Evolutionary conservation across 2,797 vertebrate genomes (phyloP).

Genomic region (Anas capensis): DNA sequence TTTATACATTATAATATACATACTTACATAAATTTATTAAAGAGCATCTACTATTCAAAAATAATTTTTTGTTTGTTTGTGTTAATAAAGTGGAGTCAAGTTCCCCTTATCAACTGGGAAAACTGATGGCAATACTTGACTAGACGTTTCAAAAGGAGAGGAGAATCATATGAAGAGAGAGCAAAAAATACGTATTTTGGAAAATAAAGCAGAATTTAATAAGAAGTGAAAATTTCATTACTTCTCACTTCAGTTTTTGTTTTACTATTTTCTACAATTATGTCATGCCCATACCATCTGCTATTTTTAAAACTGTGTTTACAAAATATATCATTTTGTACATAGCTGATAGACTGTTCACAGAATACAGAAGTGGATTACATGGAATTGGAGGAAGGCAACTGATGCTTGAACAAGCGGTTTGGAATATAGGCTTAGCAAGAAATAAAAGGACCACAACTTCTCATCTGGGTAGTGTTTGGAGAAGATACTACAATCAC

Average conservation of each 20-base stretch:
- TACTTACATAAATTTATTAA: not conserved
- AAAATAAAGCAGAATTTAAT: not conserved
- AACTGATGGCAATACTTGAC: accelerated
- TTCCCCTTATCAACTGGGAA: not conserved
- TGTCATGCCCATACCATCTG: not conserved
- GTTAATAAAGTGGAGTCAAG: not conserved
- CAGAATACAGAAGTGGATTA: not conserved
- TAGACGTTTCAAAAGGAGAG: not conserved
- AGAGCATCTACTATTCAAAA: not conserved
- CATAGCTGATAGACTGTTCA: not conserved
- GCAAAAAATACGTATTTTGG: not conserved
- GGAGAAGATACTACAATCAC: not conserved
- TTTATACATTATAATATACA: not conserved
- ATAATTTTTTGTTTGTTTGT: not conserved
- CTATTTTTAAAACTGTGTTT: not conserved
- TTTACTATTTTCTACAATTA: not conserved
- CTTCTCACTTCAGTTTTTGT: not conserved
- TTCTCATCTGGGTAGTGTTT: not conserved
- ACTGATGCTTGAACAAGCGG: not conserved
- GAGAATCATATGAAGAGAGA: not conserved
- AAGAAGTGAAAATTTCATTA: not conserved
- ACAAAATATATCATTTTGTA: not conserved
- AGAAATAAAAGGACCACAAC: not conserved
- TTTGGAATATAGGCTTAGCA: not conserved
- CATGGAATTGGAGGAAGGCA: not conserved